Percentiles rank a stretch among this genome's conserved stretches.
Conservation (phyloP, 2,113 vertebrate species). For the Pseudonaja textilis region DNA sequence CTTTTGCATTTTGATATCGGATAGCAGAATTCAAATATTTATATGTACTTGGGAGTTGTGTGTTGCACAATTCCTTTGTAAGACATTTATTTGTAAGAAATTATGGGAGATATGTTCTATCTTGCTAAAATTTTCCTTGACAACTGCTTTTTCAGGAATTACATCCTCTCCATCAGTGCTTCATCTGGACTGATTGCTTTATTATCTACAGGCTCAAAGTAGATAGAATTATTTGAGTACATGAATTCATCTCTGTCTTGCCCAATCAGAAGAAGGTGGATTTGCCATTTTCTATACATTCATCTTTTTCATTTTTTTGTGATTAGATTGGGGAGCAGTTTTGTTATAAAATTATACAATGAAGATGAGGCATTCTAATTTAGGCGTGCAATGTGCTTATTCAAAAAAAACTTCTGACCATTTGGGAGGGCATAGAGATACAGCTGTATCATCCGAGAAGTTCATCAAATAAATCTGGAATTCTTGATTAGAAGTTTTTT, state of each 20-base stretch:
- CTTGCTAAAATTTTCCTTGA: conserved; percentile 71
- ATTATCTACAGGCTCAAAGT: conserved; percentile 96
- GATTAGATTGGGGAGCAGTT: not conserved
- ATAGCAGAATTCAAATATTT: not conserved
- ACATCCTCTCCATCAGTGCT: conserved; percentile 94
- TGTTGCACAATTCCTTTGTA: not conserved
- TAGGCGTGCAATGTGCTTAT: not conserved
- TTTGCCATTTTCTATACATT: conserved; percentile 27
- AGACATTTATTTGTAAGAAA: not conserved
- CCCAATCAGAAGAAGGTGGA: not conserved
- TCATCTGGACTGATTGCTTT: conserved; percentile 96
- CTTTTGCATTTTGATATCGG: not conserved
- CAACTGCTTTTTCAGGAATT: conserved; percentile 79
- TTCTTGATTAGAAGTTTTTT: not conserved
- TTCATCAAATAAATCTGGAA: accelerated
- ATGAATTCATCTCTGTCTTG: conserved; percentile 13
- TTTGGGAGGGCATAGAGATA: conserved; percentile 15
- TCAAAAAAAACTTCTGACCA: conserved; percentile 43
- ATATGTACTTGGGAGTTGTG: not conserved
- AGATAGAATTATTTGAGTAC: conserved; percentile 45
- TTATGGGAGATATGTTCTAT: not conserved
- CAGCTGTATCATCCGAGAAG: not conserved
- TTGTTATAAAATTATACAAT: conserved; percentile 43
- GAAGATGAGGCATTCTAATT: conserved; percentile 38
- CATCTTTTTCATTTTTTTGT: not conserved